Evolutionary conservation across 2,113 vertebrate genomes (phyloP).

Genomic region (Vulpes vulpes): DNA sequence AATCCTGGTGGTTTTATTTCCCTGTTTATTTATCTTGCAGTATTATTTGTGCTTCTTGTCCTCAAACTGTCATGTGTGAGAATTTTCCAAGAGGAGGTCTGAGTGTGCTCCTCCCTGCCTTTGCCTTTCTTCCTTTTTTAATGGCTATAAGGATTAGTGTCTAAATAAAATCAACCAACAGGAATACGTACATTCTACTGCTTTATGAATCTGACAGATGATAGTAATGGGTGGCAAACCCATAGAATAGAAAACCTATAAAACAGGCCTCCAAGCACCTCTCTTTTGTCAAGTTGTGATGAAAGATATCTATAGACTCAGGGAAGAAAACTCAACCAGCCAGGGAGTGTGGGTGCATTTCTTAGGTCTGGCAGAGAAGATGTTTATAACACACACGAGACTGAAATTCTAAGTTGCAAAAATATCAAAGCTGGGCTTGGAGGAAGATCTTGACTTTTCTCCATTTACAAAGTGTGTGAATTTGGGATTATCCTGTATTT

Average conservation of each 20-base stretch:
- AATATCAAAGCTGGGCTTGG: not conserved
- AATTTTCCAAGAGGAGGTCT: not conserved
- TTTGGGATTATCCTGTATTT: not conserved
- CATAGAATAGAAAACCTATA: conserved; percentile 6
- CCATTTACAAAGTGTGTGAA: not conserved
- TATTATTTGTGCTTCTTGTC: conserved; percentile 24
- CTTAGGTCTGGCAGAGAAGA: conserved; percentile 49
- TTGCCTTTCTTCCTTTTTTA: not conserved
- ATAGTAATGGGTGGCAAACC: conserved; percentile 10
- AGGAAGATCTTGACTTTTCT: not conserved
- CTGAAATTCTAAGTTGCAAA: conserved; percentile 59
- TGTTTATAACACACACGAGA: conserved; percentile 36
- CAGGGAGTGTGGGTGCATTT: conserved; percentile 35
- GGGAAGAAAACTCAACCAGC: not conserved
- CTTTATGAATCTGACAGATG: conserved; percentile 61
- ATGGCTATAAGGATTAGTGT: conserved; percentile 55
- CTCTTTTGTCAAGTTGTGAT: conserved; percentile 65
- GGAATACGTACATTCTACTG: not conserved
- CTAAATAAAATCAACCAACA: conserved; percentile 62
- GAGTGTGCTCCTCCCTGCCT: not conserved
- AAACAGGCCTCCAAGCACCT: conserved; percentile 38
- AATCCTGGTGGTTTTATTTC: not conserved
- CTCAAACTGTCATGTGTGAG: not conserved
- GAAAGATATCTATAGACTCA: conserved; percentile 21
- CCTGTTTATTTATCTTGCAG: not conserved